A percentile compares a stretch with the other conserved stretches of the same genome.
Conservation (phyloP, 64 coral and sea anemone species). For the Trachythela sp. region DNA sequence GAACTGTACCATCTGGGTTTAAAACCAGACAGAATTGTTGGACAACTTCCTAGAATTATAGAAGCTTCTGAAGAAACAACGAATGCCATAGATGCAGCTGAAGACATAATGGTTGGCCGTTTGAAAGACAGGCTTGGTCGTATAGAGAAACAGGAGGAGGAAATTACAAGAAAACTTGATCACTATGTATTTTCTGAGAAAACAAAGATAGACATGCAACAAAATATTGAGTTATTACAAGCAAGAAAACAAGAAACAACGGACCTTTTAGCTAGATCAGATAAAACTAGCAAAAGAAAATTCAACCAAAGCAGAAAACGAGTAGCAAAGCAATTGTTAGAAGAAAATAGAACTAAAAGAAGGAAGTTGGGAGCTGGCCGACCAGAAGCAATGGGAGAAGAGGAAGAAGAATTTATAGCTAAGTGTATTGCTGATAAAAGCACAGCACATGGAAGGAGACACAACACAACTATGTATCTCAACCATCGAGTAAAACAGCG, state of each 20-base stretch:
- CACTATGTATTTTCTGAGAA: constrained; percentile 20
- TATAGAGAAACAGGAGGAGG: not conserved
- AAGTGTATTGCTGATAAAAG: no score
- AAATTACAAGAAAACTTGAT: constrained; percentile 4
- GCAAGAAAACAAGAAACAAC: constrained; percentile 10
- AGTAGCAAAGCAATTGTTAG: constrained; percentile 18
- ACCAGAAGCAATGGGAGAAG: not conserved
- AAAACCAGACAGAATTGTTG: constrained; percentile 37
- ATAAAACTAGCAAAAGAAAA: not conserved
- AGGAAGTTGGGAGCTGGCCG: constrained; percentile 17
- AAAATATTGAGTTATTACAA: not conserved
- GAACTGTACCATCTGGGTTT: not conserved
- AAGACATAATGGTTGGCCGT: not conserved
- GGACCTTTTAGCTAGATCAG: not conserved
- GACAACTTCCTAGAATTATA: not conserved
- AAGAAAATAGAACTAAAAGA: constrained; percentile 45
- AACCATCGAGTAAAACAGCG: not conserved
- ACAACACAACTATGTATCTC: not conserved
- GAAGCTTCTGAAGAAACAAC: not conserved
- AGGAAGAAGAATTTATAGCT: no score
- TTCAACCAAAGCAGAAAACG: constrained; percentile 29
- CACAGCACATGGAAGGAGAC: not conserved
- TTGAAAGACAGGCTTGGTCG: not conserved
- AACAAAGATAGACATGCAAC: constrained; percentile 1
- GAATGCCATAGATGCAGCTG: constrained; percentile 29